Percentiles rank a stretch among this genome's conserved stretches.
Evolutionary conservation across 2,888 invertebrate genomes (phyloP).

Genomic region (Ephialtes manifestator): DNA sequence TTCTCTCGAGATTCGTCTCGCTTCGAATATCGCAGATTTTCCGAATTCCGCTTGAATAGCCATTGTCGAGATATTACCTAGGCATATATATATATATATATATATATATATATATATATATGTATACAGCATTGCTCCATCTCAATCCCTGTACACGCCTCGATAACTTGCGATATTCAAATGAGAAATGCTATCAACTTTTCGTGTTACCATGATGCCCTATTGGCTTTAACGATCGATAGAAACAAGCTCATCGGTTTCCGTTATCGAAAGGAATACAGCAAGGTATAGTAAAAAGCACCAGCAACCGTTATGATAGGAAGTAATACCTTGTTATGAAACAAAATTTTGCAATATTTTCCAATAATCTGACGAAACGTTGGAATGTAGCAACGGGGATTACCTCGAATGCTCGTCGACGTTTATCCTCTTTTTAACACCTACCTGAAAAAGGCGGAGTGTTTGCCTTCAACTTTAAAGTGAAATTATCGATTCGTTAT

Average conservation of each 20-base stretch:
- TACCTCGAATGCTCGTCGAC: not conserved
- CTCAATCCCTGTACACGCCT: conserved; percentile 10
- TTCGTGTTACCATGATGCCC: conserved; percentile 32
- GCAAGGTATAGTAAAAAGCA: not conserved
- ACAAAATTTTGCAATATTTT: conserved; percentile 10
- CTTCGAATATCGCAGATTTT: conserved; percentile 31
- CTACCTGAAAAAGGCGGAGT: too few relatives aligned
- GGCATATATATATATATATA: not conserved
- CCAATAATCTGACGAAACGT: conserved; percentile 6
- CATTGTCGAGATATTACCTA: conserved; percentile 20
- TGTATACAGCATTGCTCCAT: not conserved
- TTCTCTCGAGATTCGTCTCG: not conserved
- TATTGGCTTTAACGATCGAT: conserved; percentile 43
- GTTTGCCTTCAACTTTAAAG: too few relatives aligned
- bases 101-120: not conserved
- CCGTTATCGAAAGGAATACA: conserved; percentile 1
- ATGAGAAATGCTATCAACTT: conserved; percentile 30
- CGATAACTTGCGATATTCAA: conserved; percentile 36
- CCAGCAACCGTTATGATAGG: not conserved
- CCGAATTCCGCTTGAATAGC: conserved; percentile 28
- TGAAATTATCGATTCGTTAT: too few relatives aligned
- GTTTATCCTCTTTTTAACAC: not conserved
- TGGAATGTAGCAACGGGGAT: not conserved
- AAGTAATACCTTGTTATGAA: conserved; percentile 1
- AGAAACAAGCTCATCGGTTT: conserved; percentile 42